Evolutionary conservation across 2,888 invertebrate genomes (phyloP).

Genomic region (Eupithecia dodoneata): DNA sequence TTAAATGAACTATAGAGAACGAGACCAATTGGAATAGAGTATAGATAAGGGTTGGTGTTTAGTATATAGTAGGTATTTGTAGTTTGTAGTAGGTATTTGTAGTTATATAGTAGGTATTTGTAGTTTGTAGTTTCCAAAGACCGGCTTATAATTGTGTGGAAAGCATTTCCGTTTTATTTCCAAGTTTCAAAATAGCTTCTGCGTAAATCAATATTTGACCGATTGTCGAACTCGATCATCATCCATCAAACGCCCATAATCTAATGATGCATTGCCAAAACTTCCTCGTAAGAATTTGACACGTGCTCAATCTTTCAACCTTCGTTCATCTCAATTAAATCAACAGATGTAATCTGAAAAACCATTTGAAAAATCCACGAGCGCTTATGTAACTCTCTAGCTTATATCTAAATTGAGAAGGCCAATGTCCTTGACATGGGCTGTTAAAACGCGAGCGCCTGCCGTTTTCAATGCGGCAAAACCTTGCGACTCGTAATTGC

Average conservation of each 20-base stretch:
- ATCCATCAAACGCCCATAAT: constrained; percentile 2
- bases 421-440: constrained; percentile 65
- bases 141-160: neutral
- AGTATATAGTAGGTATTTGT: neutral
- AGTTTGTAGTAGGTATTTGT: no score
- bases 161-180: neutral
- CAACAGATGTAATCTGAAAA: constrained; percentile 24
- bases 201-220: neutral
- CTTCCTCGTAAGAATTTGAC: constrained; percentile 1
- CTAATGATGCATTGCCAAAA: constrained; percentile 13
- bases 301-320: constrained; percentile 17
- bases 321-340: constrained; percentile 23
- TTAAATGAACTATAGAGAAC: neutral
- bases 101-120: neutral
- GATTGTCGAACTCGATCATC: constrained; percentile 10
- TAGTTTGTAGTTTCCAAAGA: neutral
- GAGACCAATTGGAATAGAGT: neutral
- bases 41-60: neutral
- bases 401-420: constrained; percentile 54
- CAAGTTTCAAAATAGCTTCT: neutral
- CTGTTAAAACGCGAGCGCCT: constrained; percentile 51
- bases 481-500: constrained; percentile 25
- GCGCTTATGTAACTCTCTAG: constrained; percentile 56
- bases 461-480: constrained; percentile 59
- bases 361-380: constrained; percentile 16